phyloP scores from a whole-genome alignment of 2,797 vertebrate genomes.

The Pogoniulus pusillus region DNA sequence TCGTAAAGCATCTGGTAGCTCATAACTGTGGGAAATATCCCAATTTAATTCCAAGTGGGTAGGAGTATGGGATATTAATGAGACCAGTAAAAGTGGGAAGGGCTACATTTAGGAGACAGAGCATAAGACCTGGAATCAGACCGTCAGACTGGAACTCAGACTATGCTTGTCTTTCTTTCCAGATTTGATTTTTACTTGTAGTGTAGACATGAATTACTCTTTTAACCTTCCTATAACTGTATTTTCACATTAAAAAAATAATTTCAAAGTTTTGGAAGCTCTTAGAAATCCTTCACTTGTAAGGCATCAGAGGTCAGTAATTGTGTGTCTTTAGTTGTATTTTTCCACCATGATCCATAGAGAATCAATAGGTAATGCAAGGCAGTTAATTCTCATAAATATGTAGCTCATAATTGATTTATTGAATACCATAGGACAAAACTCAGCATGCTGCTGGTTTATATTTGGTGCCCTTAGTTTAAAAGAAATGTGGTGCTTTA shows the following conservation, averaged over 20 bases:
- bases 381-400: background rate
- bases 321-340: background rate
- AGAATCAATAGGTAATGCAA: background rate
- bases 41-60: background rate
- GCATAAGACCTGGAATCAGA: background rate
- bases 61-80: background rate
- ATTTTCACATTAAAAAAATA: constrained; percentile 1
- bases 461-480: background rate
- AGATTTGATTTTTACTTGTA: background rate
- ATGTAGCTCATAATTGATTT: background rate
- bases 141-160: background rate
- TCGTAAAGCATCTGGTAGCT: background rate
- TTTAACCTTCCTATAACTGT: background rate
- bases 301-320: background rate
- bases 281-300: background rate
- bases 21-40: background rate
- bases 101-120: background rate
- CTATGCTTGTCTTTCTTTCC: background rate
- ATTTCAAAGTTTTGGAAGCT: background rate
- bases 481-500: background rate
- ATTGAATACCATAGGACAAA: background rate
- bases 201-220: background rate
- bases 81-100: background rate
- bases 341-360: background rate
- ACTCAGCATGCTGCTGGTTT: background rate